Conservation (phyloP, 1,140 invertebrate species). For the Musca domestica region DNA sequence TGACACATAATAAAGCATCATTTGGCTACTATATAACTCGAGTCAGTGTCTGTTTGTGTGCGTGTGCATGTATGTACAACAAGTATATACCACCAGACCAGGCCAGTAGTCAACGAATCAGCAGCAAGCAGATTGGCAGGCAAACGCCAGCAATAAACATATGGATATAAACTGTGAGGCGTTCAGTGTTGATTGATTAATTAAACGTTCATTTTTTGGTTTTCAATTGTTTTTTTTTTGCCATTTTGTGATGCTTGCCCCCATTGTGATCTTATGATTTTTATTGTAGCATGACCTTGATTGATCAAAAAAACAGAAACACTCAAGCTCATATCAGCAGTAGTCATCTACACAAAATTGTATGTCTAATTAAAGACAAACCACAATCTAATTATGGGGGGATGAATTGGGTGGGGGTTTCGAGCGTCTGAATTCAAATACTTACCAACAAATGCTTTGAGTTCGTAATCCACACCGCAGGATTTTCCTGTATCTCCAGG, state of each 20-base stretch:
- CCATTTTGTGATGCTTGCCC: background rate
- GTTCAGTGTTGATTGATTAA: constrained; percentile 13
- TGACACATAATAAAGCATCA: no score
- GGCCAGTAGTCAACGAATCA: no score
- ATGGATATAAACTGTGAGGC: no score
- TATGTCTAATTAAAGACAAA: background rate
- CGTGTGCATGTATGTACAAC: no score
- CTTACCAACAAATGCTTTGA: constrained; percentile 65
- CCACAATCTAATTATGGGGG: background rate
- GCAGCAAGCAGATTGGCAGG: no score
- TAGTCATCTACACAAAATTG: background rate
- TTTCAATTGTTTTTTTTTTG: background rate
- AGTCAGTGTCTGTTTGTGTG: no score
- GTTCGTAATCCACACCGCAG: constrained; percentile 98
- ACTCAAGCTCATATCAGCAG: background rate
- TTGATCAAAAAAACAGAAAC: background rate
- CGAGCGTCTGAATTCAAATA: constrained; percentile 21
- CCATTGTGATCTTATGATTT: constrained; percentile 14
- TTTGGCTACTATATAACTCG: no score
- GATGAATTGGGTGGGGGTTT: background rate
- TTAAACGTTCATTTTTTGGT: constrained; percentile 10
- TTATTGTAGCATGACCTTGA: constrained; percentile 3
- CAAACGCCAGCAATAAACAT: no score
- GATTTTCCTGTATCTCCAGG: constrained; percentile 93
- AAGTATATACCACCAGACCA: no score